phyloP scores from a whole-genome alignment of 2,113 vertebrate genomes.

The Tragulus kanchil region DNA sequence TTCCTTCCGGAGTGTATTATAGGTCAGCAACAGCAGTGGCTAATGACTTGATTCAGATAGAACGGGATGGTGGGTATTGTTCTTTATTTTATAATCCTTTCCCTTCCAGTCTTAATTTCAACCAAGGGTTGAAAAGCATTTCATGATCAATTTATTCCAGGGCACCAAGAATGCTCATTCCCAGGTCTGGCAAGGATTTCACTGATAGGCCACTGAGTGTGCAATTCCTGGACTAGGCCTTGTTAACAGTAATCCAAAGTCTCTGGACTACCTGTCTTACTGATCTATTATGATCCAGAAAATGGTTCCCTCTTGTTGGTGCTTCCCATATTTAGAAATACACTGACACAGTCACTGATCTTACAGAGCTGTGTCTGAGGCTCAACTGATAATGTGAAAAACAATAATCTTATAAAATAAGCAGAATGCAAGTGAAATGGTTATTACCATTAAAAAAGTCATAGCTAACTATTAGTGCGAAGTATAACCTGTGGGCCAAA shows the following conservation, averaged over 20 bases:
- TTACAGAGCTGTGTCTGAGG: not conserved
- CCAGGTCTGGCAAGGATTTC: not conserved
- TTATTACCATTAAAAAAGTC: not conserved
- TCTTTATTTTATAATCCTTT: not conserved
- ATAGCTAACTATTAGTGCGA: not conserved
- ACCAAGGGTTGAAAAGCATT: not conserved
- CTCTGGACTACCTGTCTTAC: not conserved
- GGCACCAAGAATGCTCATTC: not conserved
- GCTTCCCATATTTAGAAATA: not conserved
- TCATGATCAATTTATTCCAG: not conserved
- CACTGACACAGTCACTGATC: not conserved
- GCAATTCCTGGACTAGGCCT: not conserved
- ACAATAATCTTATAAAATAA: not conserved
- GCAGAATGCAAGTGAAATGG: not conserved
- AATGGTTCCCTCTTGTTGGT: not conserved
- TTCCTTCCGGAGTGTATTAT: not conserved
- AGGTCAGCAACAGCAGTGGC: not conserved
- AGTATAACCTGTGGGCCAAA: not conserved
- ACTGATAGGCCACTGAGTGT: not conserved
- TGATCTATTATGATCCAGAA: not conserved
- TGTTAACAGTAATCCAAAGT: not conserved
- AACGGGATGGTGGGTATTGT: too few relatives aligned
- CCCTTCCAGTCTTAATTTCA: not conserved
- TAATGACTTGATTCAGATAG: not conserved
- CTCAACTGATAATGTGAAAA: not conserved